phyloP scores from a whole-genome alignment of 2,888 invertebrate genomes.

The Zelleria hepariella region DNA sequence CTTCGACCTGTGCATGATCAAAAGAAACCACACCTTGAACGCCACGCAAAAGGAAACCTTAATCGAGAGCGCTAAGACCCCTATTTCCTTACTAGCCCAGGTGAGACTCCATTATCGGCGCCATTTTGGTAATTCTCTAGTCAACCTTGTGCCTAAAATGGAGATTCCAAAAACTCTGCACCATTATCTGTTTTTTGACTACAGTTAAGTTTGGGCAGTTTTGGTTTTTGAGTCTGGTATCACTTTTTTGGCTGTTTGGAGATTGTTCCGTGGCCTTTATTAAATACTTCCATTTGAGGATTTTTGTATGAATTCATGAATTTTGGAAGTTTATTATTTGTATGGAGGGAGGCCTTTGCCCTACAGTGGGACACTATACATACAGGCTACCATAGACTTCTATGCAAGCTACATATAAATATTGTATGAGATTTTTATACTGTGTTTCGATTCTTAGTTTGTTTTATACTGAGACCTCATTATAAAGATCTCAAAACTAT shows the following conservation, averaged over 20 bases:
- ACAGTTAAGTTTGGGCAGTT: conserved; percentile 52
- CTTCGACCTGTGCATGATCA: conserved; percentile 85
- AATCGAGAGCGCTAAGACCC: conserved; percentile 76
- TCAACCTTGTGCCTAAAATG: conserved; percentile 69
- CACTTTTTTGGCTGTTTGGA: conserved; percentile 21
- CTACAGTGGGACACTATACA: no score
- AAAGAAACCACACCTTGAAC: conserved; percentile 77
- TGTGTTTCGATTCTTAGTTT: neutral
- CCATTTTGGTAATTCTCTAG: conserved; percentile 70
- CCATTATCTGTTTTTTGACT: conserved; percentile 79
- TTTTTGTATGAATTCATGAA: no score
- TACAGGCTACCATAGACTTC: no score
- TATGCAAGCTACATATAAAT: neutral
- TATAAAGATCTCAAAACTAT: neutral
- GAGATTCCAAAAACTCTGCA: conserved; percentile 77
- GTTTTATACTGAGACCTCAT: neutral
- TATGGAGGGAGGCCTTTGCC: no score
- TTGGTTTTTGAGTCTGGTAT: conserved; percentile 15
- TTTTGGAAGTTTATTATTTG: no score
- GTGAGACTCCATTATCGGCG: conserved; percentile 73
- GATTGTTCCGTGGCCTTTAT: neutral
- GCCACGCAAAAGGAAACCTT: conserved; percentile 76
- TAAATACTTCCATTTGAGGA: neutral
- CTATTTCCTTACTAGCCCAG: conserved; percentile 77
- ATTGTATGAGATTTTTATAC: neutral